phyloP scores from a whole-genome alignment of 2,113 vertebrate genomes.

The Psilopsiagon aymara region DNA sequence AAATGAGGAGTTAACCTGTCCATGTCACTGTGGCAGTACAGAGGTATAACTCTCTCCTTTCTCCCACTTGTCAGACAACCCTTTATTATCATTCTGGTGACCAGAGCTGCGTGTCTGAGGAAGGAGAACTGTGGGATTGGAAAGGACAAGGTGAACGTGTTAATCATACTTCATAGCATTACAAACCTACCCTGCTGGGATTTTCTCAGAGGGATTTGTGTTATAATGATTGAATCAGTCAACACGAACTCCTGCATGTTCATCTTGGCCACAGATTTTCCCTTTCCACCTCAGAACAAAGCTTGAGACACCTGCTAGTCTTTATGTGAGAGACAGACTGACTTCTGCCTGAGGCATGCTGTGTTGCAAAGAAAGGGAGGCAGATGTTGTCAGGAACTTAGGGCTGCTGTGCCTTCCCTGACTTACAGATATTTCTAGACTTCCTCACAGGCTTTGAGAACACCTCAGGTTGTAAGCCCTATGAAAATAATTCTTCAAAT shows the following conservation, averaged over 20 bases:
- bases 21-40: neutral
- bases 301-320: neutral
- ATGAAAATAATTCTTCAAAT: neutral
- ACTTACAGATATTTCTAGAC: neutral
- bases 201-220: neutral
- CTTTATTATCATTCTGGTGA: neutral
- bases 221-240: slow-evolving; percentile 1
- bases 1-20: neutral
- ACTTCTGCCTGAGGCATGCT: neutral
- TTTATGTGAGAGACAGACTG: fast-evolving
- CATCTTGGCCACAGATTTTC: neutral
- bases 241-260: neutral
- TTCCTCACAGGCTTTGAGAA: neutral
- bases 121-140: neutral
- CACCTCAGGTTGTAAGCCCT: neutral
- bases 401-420: neutral
- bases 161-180: neutral
- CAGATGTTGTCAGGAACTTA: neutral
- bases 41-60: neutral
- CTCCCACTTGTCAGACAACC: neutral
- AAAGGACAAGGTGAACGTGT: neutral
- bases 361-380: neutral
- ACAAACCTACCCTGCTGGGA: neutral
- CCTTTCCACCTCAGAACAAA: neutral
- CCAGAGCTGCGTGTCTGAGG: neutral